A percentile compares a stretch with the other conserved stretches of the same genome.
Conservation (phyloP, 2,888 invertebrate species). For the Marasmarcha lunaedactyla region DNA sequence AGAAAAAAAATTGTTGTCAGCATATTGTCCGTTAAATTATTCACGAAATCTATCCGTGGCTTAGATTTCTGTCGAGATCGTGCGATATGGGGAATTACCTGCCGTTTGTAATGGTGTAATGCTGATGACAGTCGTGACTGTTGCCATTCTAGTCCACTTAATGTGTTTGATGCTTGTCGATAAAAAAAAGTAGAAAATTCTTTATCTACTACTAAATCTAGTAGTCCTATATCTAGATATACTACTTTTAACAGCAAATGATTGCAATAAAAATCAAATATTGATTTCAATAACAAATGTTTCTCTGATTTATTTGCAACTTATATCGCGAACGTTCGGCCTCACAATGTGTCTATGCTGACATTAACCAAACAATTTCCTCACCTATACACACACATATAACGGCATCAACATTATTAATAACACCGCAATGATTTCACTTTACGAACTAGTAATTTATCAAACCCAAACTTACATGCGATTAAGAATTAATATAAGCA, state of each 20-base stretch:
- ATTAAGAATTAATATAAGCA: constrained; percentile 53
- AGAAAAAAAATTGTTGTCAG: constrained; percentile 29
- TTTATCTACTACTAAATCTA: too few relatives aligned
- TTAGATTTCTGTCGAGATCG: constrained; percentile 53
- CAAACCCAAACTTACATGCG: constrained; percentile 12
- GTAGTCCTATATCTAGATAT: too few relatives aligned
- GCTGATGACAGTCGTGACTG: constrained; percentile 62
- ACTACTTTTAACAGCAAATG: too few relatives aligned
- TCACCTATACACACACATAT: too few relatives aligned
- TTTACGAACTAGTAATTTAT: neutral
- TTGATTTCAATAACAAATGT: too few relatives aligned
- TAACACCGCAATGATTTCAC: constrained; percentile 10
- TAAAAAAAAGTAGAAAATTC: too few relatives aligned
- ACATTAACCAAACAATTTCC: too few relatives aligned
- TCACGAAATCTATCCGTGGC: constrained; percentile 58
- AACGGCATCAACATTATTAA: neutral
- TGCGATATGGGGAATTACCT: constrained; percentile 50
- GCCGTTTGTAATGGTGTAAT: constrained; percentile 21
- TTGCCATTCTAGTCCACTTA: constrained; percentile 15
- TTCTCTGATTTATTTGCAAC: too few relatives aligned
- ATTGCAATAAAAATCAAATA: too few relatives aligned
- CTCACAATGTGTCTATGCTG: too few relatives aligned
- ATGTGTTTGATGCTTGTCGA: constrained; percentile 26
- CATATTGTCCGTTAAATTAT: constrained; percentile 62
- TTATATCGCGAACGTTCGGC: too few relatives aligned